Percentiles rank a stretch among this genome's conserved stretches.
Evolutionary conservation across 1,140 invertebrate species (phyloP).

Genomic region (Chrysomallon squamiferum): DNA sequence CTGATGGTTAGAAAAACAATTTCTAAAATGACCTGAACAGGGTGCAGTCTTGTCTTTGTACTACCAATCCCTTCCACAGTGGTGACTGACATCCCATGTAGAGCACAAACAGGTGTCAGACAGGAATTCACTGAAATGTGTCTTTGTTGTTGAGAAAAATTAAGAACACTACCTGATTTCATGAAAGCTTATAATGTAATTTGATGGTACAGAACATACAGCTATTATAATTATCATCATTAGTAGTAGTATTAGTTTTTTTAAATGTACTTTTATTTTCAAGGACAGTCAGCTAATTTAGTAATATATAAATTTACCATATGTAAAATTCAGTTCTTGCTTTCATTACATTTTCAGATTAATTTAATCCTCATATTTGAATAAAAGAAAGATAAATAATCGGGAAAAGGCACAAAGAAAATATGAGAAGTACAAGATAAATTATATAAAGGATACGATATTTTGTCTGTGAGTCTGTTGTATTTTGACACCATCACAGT

Average conservation of each 20-base stretch:
- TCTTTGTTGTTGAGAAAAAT: conserved; percentile 63
- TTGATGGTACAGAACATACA: not conserved
- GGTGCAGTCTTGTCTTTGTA: conserved; percentile 62
- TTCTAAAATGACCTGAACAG: conserved; percentile 43
- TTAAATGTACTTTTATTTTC: too few relatives aligned
- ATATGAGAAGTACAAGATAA: too few relatives aligned
- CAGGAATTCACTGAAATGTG: conserved; percentile 84
- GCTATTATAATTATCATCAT: not conserved
- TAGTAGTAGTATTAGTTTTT: too few relatives aligned
- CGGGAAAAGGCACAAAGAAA: too few relatives aligned
- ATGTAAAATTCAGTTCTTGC: too few relatives aligned
- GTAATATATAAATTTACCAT: too few relatives aligned
- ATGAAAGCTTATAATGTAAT: not conserved
- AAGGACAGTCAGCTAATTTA: too few relatives aligned
- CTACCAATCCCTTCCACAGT: conserved; percentile 82
- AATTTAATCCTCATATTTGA: too few relatives aligned
- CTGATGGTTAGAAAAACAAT: not conserved
- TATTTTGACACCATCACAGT: conserved; percentile 72
- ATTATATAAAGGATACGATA: too few relatives aligned
- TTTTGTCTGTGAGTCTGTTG: not conserved
- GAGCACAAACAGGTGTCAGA: conserved; percentile 73
- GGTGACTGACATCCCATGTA: conserved; percentile 77
- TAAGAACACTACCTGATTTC: not conserved
- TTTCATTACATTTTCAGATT: too few relatives aligned
- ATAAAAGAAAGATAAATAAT: too few relatives aligned